Evolutionary conservation across 2,888 invertebrate species (phyloP).

Genomic region (Sinopyrophorus schimmeli): DNA sequence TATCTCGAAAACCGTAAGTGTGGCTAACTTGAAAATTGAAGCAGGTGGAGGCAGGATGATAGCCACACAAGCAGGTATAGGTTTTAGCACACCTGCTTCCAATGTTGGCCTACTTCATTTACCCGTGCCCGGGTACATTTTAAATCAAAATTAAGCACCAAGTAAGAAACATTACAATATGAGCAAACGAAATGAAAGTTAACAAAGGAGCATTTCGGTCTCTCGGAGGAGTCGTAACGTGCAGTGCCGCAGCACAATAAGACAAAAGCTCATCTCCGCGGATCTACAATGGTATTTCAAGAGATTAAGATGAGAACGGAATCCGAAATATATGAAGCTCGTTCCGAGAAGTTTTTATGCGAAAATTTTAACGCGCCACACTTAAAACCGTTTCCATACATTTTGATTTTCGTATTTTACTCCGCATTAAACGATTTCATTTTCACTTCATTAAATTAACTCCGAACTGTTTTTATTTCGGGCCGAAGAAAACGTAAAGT

Average conservation of each 20-base stretch:
- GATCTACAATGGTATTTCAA: conserved; percentile 23
- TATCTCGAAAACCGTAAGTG: no score
- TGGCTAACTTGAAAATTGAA: no score
- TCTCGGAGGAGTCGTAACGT: conserved; percentile 21
- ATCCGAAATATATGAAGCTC: conserved; percentile 26
- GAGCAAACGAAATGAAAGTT: conserved; percentile 23
- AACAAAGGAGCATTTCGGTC: conserved; percentile 20
- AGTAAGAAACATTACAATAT: conserved; percentile 17
- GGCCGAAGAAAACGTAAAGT: background rate
- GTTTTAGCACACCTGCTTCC: no score
- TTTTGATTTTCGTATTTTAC: conserved; percentile 12
- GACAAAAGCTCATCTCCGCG: conserved; percentile 19
- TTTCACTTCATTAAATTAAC: conserved; percentile 3
- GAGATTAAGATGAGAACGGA: conserved; percentile 25
- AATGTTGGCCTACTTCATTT: background rate
- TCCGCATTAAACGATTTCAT: conserved; percentile 6
- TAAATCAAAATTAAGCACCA: conserved; percentile 18
- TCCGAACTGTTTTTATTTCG: background rate
- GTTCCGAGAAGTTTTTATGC: conserved; percentile 24
- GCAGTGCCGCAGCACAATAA: conserved; percentile 18
- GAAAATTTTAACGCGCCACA: conserved; percentile 21
- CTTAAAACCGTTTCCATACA: conserved; percentile 19
- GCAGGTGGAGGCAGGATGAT: no score
- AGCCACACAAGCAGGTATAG: no score
- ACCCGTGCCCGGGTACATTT: conserved; percentile 1